Evolutionary conservation across 2,888 invertebrate species (phyloP).

Genomic region (Drosophila merina): DNA sequence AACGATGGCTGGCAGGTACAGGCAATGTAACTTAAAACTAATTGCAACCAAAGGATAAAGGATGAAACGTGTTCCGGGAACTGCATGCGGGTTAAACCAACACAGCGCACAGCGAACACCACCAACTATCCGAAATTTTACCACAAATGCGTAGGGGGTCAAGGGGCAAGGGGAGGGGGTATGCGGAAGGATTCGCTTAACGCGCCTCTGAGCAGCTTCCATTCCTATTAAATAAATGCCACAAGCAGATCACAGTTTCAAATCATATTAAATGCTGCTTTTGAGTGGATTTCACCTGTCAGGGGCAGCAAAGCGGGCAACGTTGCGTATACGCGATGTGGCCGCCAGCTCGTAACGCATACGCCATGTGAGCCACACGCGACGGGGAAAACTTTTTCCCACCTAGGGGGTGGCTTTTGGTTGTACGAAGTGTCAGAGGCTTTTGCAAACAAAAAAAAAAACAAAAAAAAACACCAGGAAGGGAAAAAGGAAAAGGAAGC

Average conservation of each 20-base stretch:
- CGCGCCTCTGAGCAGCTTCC: constrained; percentile 53
- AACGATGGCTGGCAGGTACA: background rate
- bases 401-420: background rate
- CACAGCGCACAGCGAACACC: constrained; percentile 31
- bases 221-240: constrained; percentile 68
- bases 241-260: constrained; percentile 67
- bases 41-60: background rate
- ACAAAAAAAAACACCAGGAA: no score
- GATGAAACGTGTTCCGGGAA: background rate
- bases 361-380: constrained; percentile 60
- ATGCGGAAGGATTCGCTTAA: constrained; percentile 25
- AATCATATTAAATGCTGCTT: constrained; percentile 59
- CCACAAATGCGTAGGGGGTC: constrained; percentile 18
- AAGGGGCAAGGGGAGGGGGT: no score
- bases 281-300: constrained; percentile 43
- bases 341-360: constrained; percentile 54
- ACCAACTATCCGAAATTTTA: background rate
- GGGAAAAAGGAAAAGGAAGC: background rate
- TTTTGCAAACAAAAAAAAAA: background rate
- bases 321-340: constrained; percentile 34
- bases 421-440: background rate
- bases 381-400: constrained; percentile 17
- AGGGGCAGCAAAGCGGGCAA: constrained; percentile 31
- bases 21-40: background rate
- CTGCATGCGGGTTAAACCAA: constrained; percentile 21